Percentiles rank a stretch among this genome's conserved stretches.
These are phyloP conservation scores for Pogonocichla stellata DNA, from an alignment of 2,113 vertebrate species.

Conservation along the genomic window DNA sequence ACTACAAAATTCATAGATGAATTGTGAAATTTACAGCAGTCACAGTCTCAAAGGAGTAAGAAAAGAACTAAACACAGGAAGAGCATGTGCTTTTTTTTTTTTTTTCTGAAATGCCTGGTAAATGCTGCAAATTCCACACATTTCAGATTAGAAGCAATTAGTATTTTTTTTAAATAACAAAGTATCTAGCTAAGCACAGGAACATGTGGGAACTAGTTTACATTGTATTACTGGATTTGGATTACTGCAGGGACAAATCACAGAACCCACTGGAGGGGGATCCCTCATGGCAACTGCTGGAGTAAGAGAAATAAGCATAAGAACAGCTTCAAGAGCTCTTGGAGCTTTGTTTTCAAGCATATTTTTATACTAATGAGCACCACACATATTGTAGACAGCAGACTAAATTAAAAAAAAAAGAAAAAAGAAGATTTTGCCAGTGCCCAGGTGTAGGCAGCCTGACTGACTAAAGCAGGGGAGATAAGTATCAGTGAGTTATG, in stretches of 20 bases:
- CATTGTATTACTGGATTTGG: neutral
- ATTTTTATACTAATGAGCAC: neutral
- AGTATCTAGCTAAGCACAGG: neutral
- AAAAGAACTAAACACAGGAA: neutral
- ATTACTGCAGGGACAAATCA: neutral
- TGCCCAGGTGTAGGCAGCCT: neutral
- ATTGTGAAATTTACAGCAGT: neutral
- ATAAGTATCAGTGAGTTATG: conserved; percentile 64
- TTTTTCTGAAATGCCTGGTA: neutral
- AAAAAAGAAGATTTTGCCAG: neutral
- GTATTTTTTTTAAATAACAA: neutral
- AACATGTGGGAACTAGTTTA: neutral
- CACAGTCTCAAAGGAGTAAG: neutral
- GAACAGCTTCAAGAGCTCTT: neutral
- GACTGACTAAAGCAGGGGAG: conserved; percentile 33
- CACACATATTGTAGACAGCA: neutral
- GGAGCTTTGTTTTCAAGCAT: neutral
- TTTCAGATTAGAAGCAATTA: neutral
- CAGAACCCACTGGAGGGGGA: neutral
- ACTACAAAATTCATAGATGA: neutral
- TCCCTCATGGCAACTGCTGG: neutral
- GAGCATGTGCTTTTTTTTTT: neutral
- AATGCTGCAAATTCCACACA: neutral
- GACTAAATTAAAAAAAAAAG: neutral
- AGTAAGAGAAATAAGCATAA: neutral